A percentile compares a stretch with the other conserved stretches of the same genome.
phyloP scores from a whole-genome alignment of 64 coral and sea anemone species.

The Platygyra sinensis region DNA sequence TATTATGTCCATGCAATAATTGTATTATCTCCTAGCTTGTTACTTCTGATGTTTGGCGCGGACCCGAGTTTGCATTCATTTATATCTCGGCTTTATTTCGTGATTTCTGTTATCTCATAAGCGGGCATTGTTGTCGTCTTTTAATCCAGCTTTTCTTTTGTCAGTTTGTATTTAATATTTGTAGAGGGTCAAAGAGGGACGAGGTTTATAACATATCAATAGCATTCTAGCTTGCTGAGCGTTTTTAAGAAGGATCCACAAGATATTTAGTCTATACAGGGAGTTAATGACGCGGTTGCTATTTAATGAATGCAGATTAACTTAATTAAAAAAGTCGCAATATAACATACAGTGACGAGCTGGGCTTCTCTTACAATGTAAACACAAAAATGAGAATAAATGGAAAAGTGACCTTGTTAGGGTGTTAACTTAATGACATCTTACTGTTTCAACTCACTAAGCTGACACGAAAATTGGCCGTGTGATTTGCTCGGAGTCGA shows the following conservation, averaged over 20 bases:
- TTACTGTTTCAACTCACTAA: too few relatives aligned
- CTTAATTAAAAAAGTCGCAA: neutral
- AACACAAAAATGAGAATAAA: neutral
- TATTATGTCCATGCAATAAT: constrained; percentile 13
- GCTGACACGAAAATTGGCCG: too few relatives aligned
- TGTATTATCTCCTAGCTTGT: neutral
- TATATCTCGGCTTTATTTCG: neutral
- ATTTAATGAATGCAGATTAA: neutral
- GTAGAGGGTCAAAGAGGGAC: neutral
- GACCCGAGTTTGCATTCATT: neutral
- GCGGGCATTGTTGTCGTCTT: neutral
- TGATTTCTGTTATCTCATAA: neutral
- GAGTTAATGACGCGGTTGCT: neutral
- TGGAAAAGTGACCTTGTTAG: neutral
- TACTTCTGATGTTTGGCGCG: neutral
- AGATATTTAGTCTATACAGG: neutral
- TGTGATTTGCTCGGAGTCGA: too few relatives aligned
- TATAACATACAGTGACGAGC: neutral
- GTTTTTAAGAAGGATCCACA: neutral
- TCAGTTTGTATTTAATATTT: too few relatives aligned
- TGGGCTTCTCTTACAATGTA: neutral
- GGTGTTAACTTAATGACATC: neutral
- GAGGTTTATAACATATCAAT: neutral
- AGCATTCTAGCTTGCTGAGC: neutral
- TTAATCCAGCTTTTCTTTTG: neutral